These are phyloP conservation scores for Drosophila atroscutellata DNA, from an alignment of 2,888 invertebrate genomes.

Conservation along the genomic window DNA sequence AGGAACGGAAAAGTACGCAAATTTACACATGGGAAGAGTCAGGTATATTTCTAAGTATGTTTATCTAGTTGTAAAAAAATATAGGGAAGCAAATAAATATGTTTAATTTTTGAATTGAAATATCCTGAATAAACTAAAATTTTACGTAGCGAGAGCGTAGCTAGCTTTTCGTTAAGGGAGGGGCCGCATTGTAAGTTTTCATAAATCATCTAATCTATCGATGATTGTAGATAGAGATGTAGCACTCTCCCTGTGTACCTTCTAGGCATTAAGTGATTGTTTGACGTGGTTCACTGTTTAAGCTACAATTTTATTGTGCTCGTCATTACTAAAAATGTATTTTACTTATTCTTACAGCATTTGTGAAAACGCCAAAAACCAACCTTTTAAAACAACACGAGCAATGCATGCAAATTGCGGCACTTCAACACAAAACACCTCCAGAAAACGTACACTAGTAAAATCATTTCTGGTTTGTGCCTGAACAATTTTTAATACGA, in stretches of 20 bases:
- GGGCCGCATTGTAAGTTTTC: not conserved
- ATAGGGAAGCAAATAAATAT: conserved; percentile 1
- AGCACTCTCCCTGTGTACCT: not conserved
- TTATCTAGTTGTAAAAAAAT: conserved; percentile 40
- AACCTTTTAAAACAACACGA: conserved; percentile 57
- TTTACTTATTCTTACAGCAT: conserved; percentile 67
- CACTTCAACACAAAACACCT: conserved; percentile 43
- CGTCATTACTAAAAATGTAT: conserved; percentile 36
- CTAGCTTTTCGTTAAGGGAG: not conserved
- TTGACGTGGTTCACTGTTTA: conserved; percentile 32
- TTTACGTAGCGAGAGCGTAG: conserved; percentile 17
- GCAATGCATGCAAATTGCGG: conserved; percentile 70
- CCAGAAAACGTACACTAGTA: conserved; percentile 24
- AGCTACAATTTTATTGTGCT: conserved; percentile 24
- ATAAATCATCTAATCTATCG: not conserved
- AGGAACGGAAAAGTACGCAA: conserved; percentile 56
- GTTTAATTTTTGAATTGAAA: conserved; percentile 35
- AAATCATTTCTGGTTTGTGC: conserved; percentile 1
- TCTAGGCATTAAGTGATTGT: conserved; percentile 27
- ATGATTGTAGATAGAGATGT: not conserved
- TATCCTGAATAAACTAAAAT: conserved; percentile 7
- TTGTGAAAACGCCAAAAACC: conserved; percentile 66
- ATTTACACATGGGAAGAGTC: conserved; percentile 48
- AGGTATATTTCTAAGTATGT: conserved; percentile 49
- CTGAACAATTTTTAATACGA: conserved; percentile 7